phyloP scores from a whole-genome alignment of 2,113 vertebrate genomes.

The Thamnaconus septentrionalis region DNA sequence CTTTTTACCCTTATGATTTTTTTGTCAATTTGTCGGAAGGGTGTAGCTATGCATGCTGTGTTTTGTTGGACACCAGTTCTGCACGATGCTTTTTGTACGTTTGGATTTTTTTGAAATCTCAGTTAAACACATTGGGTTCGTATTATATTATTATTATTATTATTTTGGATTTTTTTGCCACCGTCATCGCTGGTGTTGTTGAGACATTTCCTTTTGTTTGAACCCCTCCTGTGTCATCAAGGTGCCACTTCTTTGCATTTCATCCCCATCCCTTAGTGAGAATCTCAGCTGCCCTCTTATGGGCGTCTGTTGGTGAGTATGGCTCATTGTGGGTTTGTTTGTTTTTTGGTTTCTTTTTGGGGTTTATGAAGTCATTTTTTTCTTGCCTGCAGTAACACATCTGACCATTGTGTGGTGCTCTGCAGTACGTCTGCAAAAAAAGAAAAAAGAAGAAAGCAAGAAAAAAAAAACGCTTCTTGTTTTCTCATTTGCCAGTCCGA shows the following conservation, averaged over 20 bases:
- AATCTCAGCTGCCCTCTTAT: slow-evolving; percentile 66
- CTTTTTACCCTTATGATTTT: slow-evolving; percentile 9
- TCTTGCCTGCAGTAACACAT: slow-evolving; percentile 63
- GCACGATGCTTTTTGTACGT: slow-evolving; percentile 10
- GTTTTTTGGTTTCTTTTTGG: too few relatives aligned
- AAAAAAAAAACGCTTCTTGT: not conserved
- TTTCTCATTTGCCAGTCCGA: slow-evolving; percentile 15
- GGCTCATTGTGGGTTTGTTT: slow-evolving; percentile 52
- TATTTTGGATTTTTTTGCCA: slow-evolving; percentile 54
- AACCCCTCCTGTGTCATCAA: slow-evolving; percentile 72
- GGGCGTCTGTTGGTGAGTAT: slow-evolving; percentile 72
- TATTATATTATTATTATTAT: not conserved
- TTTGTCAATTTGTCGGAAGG: not conserved
- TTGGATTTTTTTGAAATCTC: not conserved
- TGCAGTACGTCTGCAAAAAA: slow-evolving; percentile 29
- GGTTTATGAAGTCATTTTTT: slow-evolving; percentile 53
- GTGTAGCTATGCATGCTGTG: slow-evolving; percentile 25
- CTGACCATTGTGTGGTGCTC: slow-evolving; percentile 63
- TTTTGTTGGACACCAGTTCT: slow-evolving; percentile 36
- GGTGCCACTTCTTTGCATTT: slow-evolving; percentile 72
- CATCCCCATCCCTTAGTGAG: slow-evolving; percentile 75
- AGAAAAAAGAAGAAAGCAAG: too few relatives aligned
- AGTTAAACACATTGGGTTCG: too few relatives aligned
- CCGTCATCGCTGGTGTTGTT: slow-evolving; percentile 68
- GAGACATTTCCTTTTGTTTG: slow-evolving; percentile 70